phyloP scores from a whole-genome alignment of 23 tunicate genomes.

The Trididemnum nubilum region DNA sequence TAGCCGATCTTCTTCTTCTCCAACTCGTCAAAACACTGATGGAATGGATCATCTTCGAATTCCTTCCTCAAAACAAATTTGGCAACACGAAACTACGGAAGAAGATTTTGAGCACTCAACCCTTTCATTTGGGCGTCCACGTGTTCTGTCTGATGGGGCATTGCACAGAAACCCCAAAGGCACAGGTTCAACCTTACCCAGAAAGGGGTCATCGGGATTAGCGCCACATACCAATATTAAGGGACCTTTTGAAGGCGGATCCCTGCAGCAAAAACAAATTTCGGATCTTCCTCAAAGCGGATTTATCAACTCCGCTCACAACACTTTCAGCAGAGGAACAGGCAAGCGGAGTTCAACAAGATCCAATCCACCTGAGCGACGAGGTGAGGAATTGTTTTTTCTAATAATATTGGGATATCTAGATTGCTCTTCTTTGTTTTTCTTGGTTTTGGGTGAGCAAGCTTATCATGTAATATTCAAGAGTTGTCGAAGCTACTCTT shows the following conservation, averaged over 20 bases:
- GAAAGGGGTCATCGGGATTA: not conserved
- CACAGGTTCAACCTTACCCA: not conserved
- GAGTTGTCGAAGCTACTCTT: no score
- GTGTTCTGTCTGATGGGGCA: conserved; percentile 1
- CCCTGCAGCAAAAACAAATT: no score
- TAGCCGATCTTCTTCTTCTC: not conserved
- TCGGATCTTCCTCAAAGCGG: not conserved
- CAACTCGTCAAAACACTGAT: not conserved
- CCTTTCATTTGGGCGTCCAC: not conserved
- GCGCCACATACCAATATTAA: not conserved
- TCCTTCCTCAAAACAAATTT: no score
- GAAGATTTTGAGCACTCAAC: no score
- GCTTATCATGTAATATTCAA: no score
- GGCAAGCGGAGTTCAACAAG: conserved; percentile 64
- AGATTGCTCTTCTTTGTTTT: no score
- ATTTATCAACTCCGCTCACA: conserved; percentile 21
- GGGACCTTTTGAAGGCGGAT: not conserved
- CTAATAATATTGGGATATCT: no score
- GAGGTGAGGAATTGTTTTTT: not conserved
- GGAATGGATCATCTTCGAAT: not conserved
- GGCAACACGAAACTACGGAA: no score
- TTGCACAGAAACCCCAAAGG: not conserved
- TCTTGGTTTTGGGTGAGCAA: no score
- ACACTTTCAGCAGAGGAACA: conserved; percentile 48
- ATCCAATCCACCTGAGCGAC: conserved; percentile 67